A percentile compares a stretch with the other conserved stretches of the same genome.
Evolutionary conservation across 2,797 vertebrate species (phyloP).

Genomic region (Denticeps clupeoides): DNA sequence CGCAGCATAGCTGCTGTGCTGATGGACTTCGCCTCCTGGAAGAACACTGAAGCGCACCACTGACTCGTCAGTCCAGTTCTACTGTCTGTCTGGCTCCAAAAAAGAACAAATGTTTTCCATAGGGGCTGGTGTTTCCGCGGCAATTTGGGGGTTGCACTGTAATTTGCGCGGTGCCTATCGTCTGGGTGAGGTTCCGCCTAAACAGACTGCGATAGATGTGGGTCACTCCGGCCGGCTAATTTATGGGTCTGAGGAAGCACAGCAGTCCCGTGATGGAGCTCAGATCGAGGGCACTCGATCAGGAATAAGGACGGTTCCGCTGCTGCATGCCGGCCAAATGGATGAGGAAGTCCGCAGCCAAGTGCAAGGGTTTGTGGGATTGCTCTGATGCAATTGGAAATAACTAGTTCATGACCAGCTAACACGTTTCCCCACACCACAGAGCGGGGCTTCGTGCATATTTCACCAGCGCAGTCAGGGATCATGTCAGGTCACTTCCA

Average conservation of each 20-base stretch:
- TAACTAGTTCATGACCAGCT: not conserved
- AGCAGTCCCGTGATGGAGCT: slow-evolving; percentile 5
- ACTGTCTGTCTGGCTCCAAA: slow-evolving; percentile 13
- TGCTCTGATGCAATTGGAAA: not conserved
- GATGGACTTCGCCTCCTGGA: no score
- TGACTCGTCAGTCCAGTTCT: slow-evolving; percentile 25
- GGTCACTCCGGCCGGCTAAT: slow-evolving; percentile 27
- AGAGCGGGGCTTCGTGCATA: not conserved
- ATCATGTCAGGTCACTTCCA: no score
- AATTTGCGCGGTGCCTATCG: slow-evolving; percentile 36
- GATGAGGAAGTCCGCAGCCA: not conserved
- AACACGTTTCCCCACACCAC: not conserved
- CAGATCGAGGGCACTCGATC: not conserved
- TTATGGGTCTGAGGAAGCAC: slow-evolving; percentile 25
- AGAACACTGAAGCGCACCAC: slow-evolving; percentile 16
- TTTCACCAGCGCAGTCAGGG: no score
- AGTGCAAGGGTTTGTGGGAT: not conserved
- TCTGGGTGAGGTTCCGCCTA: slow-evolving; percentile 30
- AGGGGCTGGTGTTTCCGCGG: slow-evolving; percentile 32
- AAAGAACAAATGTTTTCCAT: slow-evolving; percentile 10
- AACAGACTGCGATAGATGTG: slow-evolving; percentile 26
- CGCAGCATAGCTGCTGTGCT: no score
- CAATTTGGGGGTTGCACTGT: slow-evolving; percentile 37
- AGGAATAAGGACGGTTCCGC: not conserved
- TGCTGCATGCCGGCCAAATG: not conserved